Conservation (phyloP, 2,888 invertebrate species). For the Heterodera filipjevi region DNA sequence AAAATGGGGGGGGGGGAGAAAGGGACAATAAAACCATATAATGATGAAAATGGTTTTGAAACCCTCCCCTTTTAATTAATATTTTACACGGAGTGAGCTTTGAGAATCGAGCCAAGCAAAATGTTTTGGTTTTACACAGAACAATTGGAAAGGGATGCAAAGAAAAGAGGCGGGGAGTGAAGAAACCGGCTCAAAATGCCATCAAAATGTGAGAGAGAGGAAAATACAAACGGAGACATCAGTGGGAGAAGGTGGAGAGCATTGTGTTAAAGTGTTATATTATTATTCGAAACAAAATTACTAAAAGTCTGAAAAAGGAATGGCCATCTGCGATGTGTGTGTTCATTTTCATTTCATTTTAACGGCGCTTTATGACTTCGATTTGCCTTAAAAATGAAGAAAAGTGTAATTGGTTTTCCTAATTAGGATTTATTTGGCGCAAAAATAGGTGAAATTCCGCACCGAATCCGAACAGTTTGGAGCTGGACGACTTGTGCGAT, state of each 20-base stretch:
- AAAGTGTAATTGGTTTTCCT: no score
- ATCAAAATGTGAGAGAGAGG: background rate
- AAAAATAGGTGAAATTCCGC: background rate
- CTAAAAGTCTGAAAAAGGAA: background rate
- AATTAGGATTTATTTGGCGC: no score
- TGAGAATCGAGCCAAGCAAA: background rate
- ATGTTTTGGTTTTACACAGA: background rate
- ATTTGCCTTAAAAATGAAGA: background rate
- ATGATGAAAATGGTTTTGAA: background rate
- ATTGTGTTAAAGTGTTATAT: background rate
- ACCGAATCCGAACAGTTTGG: constrained; percentile 57
- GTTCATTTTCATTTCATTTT: no score
- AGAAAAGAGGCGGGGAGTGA: background rate
- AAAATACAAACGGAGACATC: background rate
- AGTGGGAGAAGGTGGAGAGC: background rate
- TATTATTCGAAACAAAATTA: background rate
- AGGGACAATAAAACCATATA: background rate
- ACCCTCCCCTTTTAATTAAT: background rate
- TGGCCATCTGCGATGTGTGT: background rate
- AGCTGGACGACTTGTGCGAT: constrained; percentile 32
- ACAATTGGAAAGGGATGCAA: background rate
- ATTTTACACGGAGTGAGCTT: background rate
- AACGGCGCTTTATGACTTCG: background rate
- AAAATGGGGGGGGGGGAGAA: background rate
- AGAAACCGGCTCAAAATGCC: background rate